Evolutionary conservation across 1,140 invertebrate species (phyloP).

Genomic region (Bemisia tabaci): DNA sequence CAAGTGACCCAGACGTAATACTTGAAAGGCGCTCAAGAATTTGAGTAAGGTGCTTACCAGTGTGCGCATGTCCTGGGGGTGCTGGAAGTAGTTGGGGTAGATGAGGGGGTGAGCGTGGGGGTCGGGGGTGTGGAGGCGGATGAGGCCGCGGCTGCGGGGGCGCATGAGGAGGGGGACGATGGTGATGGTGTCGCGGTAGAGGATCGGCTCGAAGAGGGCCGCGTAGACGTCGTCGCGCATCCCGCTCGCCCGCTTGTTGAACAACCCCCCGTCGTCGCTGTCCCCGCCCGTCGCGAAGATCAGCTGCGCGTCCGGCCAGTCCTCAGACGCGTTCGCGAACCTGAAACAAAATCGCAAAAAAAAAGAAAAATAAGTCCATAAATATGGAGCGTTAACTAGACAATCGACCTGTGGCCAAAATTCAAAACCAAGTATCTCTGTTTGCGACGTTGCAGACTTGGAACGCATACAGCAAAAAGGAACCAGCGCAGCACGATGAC

Average conservation of each 20-base stretch:
- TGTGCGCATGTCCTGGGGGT: slow-evolving; percentile 50
- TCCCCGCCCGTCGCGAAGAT: slow-evolving; percentile 54
- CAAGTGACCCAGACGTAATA: neutral
- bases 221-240: slow-evolving; percentile 50
- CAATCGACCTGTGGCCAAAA: too few species aligned
- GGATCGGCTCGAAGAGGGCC: slow-evolving; percentile 46
- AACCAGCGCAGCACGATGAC: too few species aligned
- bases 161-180: slow-evolving; percentile 50
- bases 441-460: too few species aligned
- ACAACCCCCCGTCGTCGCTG: slow-evolving; percentile 58
- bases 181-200: slow-evolving; percentile 48
- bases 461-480: too few species aligned
- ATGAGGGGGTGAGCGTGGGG: slow-evolving; percentile 58
- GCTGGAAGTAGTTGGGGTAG: slow-evolving; percentile 62
- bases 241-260: slow-evolving; percentile 47
- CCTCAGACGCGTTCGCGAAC: slow-evolving; percentile 12
- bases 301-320: slow-evolving; percentile 63
- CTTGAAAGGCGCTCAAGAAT: too few species aligned
- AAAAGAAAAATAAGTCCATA: too few species aligned
- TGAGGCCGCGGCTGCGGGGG: slow-evolving; percentile 52
- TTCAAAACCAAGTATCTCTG: too few species aligned
- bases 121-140: slow-evolving; percentile 48
- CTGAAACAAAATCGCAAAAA: neutral
- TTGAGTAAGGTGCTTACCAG: slow-evolving; percentile 38
- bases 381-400: too few species aligned